Evolutionary conservation across 2,113 vertebrate genomes (phyloP), one percentile per base, ranked within the genome.

Genomic region (Heterochromis multidens): DNA sequence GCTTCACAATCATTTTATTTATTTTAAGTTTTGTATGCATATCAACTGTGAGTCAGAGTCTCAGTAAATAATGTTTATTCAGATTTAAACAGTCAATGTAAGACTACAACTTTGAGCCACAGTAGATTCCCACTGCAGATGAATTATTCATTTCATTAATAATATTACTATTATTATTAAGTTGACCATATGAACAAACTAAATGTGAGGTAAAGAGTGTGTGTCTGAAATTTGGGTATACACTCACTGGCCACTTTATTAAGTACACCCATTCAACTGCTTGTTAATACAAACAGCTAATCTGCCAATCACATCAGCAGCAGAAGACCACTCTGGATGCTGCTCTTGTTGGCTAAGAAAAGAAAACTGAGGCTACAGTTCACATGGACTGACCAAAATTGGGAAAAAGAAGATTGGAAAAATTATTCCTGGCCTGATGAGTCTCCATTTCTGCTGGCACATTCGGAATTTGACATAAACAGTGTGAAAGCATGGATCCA

Each of bases 351-450:
- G 13, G 12, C 12, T 4, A 4, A 43, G 40, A 1, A 13, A 11
- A 43, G 12, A 11, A 43, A 67, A 25, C 35, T 6, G 37, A 67
- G 23, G 37, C 40, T 67, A 27, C 12, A 25, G n/a, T 67, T 17
- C 63, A 67, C 63, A 67, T n/a, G 9, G 37, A 3, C 37, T 43
- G n/a, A 25, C 37, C 9, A 43, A 27, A 67, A 43, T 67, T 0
- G 0, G 0, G 25, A 7, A 43, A 67, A 40, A 40, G 23, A 43
- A 0, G 62, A 63, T 7, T 37, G 33, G 49, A 65, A 65, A 65
- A 65, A 37, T 11, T 1, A 37, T 65, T 33, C 21, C 21, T 37
- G 61, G 3, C n/a, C 21, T 37, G 37, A 63, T 63, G 33, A 63
- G 33, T 0, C 33, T 14, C 19, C 6, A 37, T 63, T 37, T 37